Base-by-base conservation (phyloP, 2,888 invertebrate species). In the Cancer borealis region DNA sequence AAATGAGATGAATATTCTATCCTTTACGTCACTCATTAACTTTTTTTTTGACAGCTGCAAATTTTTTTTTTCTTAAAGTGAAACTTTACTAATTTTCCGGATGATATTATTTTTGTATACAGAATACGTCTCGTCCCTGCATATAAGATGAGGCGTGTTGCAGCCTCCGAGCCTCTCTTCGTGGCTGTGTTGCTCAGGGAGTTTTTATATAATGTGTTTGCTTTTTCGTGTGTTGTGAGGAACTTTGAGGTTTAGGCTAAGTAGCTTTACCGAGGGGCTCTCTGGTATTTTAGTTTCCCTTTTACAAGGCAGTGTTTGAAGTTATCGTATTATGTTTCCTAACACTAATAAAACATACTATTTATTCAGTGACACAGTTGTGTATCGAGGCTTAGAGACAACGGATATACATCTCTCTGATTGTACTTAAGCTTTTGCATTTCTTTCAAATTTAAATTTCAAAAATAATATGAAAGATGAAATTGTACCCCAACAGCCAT, bases 111-210 rank as follows among this genome's bases (percentile, higher is more conserved):
- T 26, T 26, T 73, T 26, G 73, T 73, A 73, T 26, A 73, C 73
- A 73, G 73, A 73, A 73, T 73, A 10, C 73, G 73, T 73, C 73
- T 73, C 73, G 73, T 73, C 73, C 73, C 73, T 73, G 73, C 73
- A 73, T 73, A 73, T 73, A 73, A 73, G n/a, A 73, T 73, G 17
- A 60, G 60, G 21, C 60, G 21, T 17, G 60, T 60, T 17, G 73
- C 73, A 73, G 26, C n/a, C 26, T 5, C 73, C 26, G n/a, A 73
- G n/a, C 84, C 84, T 10, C 39, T 54, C 54, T 54, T 17, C 30
- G 14, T 14, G 39, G 39, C 84, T 84, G 84, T 84, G 39, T 39
- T 84, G 84, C 84, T 84, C 84, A 39, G 12, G n/a, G 39, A 39
- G 12, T 14, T 84, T 84, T 84, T 84, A 84, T 39, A 39, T 84